A percentile compares a stretch with the other conserved stretches of the same genome.
phyloP scores from a whole-genome alignment of 2,113 vertebrate genomes.

The Prunella fulvescens region DNA sequence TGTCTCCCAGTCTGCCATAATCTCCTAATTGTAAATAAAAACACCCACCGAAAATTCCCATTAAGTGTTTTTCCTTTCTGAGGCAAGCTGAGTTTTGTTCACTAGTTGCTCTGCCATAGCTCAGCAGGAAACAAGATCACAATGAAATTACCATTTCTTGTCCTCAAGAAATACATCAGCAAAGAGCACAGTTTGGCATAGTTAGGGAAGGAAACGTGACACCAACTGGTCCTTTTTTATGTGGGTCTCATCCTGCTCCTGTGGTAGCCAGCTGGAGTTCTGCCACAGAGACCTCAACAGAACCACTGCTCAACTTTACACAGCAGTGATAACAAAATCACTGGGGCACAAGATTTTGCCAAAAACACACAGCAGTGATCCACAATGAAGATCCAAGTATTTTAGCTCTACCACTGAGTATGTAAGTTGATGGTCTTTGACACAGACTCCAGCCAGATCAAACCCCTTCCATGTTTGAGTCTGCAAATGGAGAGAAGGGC shows the following conservation, averaged over 20 bases:
- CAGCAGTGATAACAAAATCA: not conserved
- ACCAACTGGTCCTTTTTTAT: not conserved
- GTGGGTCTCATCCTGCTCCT: not conserved
- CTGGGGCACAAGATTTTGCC: not conserved
- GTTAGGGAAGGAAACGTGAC: not conserved
- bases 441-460: not conserved
- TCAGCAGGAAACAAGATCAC: not conserved
- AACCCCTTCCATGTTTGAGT: not conserved
- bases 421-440: not conserved
- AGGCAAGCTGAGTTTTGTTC: constrained; percentile 1
- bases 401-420: not conserved
- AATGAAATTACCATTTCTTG: not conserved
- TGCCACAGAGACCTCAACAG: not conserved
- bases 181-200: not conserved
- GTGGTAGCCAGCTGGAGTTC: not conserved
- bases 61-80: not conserved
- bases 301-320: not conserved
- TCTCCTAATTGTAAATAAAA: constrained; percentile 46
- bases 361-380: not conserved
- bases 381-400: not conserved
- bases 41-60: constrained; percentile 8
- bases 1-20: constrained; percentile 2
- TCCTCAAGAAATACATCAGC: not conserved
- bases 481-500: not conserved
- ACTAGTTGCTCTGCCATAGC: not conserved